phyloP scores from a whole-genome alignment of 2,113 vertebrate species.

The Urocitellus parryii region DNA sequence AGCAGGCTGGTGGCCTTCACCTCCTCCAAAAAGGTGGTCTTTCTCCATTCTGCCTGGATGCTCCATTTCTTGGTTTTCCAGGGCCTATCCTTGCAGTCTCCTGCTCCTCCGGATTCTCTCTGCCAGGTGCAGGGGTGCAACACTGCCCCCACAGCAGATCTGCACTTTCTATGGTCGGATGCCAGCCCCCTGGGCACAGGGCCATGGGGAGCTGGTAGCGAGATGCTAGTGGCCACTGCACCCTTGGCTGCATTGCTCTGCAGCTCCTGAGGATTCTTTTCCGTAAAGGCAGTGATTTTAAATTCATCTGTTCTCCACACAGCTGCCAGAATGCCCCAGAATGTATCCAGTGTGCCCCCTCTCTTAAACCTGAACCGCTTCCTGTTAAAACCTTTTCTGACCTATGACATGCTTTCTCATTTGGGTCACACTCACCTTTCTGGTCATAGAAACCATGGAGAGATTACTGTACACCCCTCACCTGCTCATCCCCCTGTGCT shows the following conservation, averaged over 20 bases:
- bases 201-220: neutral
- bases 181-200: constrained; percentile 21
- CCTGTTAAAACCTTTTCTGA: neutral
- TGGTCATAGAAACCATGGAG: fast-evolving
- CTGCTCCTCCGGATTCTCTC: too few species aligned
- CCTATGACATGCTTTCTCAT: neutral
- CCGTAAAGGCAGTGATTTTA: neutral
- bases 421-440: neutral
- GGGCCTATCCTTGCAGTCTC: neutral
- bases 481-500: neutral
- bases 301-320: fast-evolving
- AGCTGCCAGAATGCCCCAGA: neutral
- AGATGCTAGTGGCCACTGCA: neutral
- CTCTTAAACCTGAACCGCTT: neutral
- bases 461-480: fast-evolving
- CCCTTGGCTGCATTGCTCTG: constrained; percentile 36
- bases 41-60: too few species aligned
- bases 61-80: neutral
- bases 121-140: too few species aligned
- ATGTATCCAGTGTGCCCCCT: neutral
- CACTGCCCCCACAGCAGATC: neutral
- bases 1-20: too few species aligned
- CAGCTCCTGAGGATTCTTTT: constrained; percentile 4
- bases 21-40: too few species aligned
- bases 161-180: neutral